These are phyloP conservation scores for Hydropotes inermis DNA, from an alignment of 2,113 vertebrate genomes.

Conservation along the genomic window DNA sequence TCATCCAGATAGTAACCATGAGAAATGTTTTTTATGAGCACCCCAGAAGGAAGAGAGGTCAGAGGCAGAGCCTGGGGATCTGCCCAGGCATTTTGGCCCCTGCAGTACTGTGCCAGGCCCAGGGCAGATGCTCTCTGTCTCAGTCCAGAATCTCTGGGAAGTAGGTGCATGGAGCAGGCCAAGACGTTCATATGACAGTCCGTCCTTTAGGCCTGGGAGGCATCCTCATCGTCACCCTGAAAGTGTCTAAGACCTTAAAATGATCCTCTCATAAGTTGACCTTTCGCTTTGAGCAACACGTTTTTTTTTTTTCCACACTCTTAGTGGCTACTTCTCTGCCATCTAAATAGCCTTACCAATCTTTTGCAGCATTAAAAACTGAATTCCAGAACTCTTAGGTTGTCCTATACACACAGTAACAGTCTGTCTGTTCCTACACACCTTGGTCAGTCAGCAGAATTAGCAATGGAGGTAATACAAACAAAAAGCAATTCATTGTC, in stretches of 20 bases:
- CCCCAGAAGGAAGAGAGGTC: no score
- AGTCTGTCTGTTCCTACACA: background rate
- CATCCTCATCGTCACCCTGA: background rate
- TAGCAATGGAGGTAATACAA: background rate
- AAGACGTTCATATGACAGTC: fast-evolving
- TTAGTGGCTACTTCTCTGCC: background rate
- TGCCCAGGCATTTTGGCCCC: no score
- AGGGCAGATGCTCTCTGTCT: background rate
- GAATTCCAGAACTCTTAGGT: background rate
- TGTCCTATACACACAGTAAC: background rate
- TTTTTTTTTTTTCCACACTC: background rate
- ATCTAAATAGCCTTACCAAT: background rate
- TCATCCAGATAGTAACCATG: background rate
- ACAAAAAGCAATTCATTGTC: background rate
- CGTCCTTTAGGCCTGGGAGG: background rate
- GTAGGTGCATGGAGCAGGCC: fast-evolving
- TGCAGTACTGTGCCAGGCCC: fast-evolving
- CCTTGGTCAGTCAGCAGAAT: background rate
- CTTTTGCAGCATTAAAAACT: background rate
- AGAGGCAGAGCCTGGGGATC: background rate
- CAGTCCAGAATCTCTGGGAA: background rate
- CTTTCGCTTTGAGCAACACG: background rate
- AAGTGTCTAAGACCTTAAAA: background rate
- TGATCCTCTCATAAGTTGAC: background rate
- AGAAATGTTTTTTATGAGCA: background rate